Evolutionary conservation across 2,797 vertebrate species (phyloP).

Genomic region (Semotilus atromaculatus): DNA sequence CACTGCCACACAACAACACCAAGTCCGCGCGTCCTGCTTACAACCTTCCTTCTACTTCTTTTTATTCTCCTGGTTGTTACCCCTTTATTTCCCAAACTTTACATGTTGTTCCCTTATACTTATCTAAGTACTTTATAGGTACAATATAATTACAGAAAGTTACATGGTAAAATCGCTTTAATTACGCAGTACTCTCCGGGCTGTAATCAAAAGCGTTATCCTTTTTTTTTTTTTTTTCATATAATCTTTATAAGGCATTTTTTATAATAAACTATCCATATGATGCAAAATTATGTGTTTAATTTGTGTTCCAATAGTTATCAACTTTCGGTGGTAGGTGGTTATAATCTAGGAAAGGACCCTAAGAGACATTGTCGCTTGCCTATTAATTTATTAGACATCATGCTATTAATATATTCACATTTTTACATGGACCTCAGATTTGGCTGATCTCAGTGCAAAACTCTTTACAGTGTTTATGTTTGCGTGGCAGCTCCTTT

Average conservation of each 20-base stretch:
- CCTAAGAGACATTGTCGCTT: not conserved
- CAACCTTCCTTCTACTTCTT: too few relatives aligned
- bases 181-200: too few relatives aligned
- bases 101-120: too few relatives aligned
- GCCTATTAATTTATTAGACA: not conserved
- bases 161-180: too few relatives aligned
- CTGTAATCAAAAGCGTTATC: too few relatives aligned
- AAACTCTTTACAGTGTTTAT: conserved; percentile 22
- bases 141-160: too few relatives aligned
- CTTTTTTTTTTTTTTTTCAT: not conserved
- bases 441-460: not conserved
- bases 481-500: conserved; percentile 30
- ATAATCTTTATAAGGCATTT: not conserved
- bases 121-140: too few relatives aligned
- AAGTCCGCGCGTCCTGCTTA: too few relatives aligned
- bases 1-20: too few relatives aligned
- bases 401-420: not conserved
- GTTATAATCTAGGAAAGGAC: not conserved
- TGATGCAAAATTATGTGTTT: not conserved
- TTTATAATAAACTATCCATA: not conserved
- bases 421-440: not conserved
- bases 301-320: not conserved
- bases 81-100: too few relatives aligned
- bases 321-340: not conserved
- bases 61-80: too few relatives aligned